Conservation (phyloP, 2,888 invertebrate genomes). For the Cylloceria caligata region DNA sequence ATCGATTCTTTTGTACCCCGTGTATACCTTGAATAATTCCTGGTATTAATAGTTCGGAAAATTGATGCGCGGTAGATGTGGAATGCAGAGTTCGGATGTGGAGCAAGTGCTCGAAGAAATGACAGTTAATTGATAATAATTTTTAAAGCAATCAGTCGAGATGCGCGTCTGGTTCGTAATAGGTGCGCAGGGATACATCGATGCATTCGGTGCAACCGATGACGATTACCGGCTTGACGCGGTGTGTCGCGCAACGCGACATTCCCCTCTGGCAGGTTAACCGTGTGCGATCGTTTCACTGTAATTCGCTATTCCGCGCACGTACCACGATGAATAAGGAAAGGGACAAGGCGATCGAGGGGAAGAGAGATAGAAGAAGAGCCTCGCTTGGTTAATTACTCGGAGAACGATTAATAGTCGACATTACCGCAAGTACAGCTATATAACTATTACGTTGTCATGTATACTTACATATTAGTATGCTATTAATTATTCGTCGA, state of each 20-base stretch:
- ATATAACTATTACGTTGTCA: conserved; percentile 26
- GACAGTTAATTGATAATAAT: too few species aligned
- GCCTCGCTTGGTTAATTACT: conserved; percentile 23
- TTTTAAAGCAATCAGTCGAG: background rate
- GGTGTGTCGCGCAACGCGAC: conserved; percentile 45
- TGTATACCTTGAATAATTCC: background rate
- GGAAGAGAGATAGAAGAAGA: conserved; percentile 1
- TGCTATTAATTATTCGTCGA: too few species aligned
- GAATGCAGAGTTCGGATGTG: too few species aligned
- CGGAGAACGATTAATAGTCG: conserved; percentile 17
- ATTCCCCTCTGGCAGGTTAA: conserved; percentile 23
- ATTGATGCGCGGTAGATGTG: too few species aligned
- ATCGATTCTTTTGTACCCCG: background rate
- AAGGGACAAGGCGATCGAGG: background rate
- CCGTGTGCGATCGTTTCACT: conserved; percentile 30
- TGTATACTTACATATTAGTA: background rate
- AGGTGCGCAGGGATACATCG: conserved; percentile 27
- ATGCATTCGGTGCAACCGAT: conserved; percentile 10
- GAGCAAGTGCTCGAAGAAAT: too few species aligned
- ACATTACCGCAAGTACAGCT: conserved; percentile 30
- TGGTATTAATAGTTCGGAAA: too few species aligned
- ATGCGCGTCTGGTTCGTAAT: background rate
- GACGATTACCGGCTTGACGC: conserved; percentile 23
- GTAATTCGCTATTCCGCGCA: conserved; percentile 27
- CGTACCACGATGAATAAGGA: background rate